phyloP scores from a whole-genome alignment of 2,797 vertebrate species.

The Enteromius unitaeniatus region DNA sequence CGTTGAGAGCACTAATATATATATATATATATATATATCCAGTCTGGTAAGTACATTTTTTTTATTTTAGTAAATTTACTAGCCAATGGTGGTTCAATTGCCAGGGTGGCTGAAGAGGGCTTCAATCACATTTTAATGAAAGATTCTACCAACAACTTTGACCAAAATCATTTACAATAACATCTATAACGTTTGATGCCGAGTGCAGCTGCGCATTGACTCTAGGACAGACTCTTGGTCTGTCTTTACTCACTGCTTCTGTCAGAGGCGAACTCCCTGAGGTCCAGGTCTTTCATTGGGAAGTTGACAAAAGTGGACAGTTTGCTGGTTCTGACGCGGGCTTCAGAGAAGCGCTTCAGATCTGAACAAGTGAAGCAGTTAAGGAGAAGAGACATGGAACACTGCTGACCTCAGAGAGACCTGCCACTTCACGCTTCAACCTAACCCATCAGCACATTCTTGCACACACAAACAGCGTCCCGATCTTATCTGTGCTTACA shows the following conservation, averaged over 20 bases:
- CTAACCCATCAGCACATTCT: slow-evolving; percentile 34
- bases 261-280: slow-evolving; percentile 92
- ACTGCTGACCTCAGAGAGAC: slow-evolving; percentile 30
- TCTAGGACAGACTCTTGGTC: background rate
- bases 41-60: too few species aligned
- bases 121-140: too few species aligned
- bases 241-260: slow-evolving; percentile 88
- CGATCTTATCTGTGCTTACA: slow-evolving; percentile 20
- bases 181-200: background rate
- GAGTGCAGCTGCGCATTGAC: background rate
- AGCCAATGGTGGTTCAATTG: too few species aligned
- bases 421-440: background rate
- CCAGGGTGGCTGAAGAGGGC: too few species aligned
- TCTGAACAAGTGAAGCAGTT: slow-evolving; percentile 75
- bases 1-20: too few species aligned
- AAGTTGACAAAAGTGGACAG: slow-evolving; percentile 96
- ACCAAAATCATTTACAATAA: background rate
- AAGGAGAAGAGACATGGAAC: slow-evolving; percentile 66
- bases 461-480: background rate
- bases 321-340: slow-evolving; percentile 93
- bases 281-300: slow-evolving; percentile 93
- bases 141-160: too few species aligned
- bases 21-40: too few species aligned
- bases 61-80: too few species aligned
- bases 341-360: slow-evolving; percentile 97